Evolutionary conservation across 2,888 invertebrate genomes (phyloP), one percentile per base, ranked within the genome.

Genomic region (Phaedon cochleariae): DNA sequence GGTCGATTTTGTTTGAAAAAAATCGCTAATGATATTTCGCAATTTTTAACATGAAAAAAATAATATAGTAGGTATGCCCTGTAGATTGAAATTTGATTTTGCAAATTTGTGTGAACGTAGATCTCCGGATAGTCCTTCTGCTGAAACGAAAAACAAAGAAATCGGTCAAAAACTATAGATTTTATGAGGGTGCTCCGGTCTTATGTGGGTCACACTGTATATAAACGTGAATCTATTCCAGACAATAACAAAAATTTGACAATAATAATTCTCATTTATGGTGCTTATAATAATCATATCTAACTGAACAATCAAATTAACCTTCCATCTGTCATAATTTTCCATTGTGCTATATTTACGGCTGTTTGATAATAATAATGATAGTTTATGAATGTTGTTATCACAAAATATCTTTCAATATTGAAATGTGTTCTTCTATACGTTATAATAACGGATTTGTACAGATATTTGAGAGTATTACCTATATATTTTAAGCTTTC

Each of bases 321-420:
- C 41, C 22, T 21, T 22, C 26, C 26, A 54, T 34, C 26, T 46
- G 26, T 57, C 45, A 67, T 62, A 69, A 64, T 62, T 69, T 68
- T 73, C 68, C 65, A 67, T 70, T 74, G 74, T 76, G 74, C 74
- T 76, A 76, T 74, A 74, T 68, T 66, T n/a, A 59, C 71, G 76
- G 76, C 76, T 76, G 76, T 76, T 74, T 65, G 68, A 51, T 26
- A 64, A 65, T 62, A 52, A 67, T 61, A 63, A 61, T 58, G 26
- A 57, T 57, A 57, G 57, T 45, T 48, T 45, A 26, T 48, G n/a
- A 52, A 64, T 49, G 34, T 69, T 68, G 62, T 68, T 57, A 37
- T 61, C 64, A 46, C 41, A 26, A 53, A 62, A 62, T 66, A 57
- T 64, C 67, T 64, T 68, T 59, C 63, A 61, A 59, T 65, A 59